A percentile compares a stretch with the other conserved stretches of the same genome.
phyloP scores from a whole-genome alignment of 1,140 invertebrate species.

The Cydia strobilella region DNA sequence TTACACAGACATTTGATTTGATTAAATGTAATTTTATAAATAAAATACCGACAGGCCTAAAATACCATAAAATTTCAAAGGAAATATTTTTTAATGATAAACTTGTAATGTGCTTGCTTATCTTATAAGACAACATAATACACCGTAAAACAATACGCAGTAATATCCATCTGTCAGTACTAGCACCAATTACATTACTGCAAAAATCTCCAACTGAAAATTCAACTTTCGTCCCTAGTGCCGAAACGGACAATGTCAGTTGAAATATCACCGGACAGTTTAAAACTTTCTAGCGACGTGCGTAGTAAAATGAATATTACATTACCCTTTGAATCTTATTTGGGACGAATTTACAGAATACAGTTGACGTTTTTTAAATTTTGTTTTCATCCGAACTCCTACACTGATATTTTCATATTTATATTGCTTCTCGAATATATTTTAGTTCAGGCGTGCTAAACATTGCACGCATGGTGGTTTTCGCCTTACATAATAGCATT shows the following conservation, averaged over 20 bases:
- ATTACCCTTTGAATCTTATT: slow-evolving; percentile 3
- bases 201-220: not conserved
- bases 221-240: not conserved
- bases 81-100: no score
- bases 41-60: no score
- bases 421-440: not conserved
- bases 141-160: not conserved
- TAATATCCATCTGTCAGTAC: not conserved
- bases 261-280: not conserved
- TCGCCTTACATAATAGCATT: not conserved
- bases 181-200: not conserved
- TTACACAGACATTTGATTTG: no score
- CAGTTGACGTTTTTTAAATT: not conserved
- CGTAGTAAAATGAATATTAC: not conserved
- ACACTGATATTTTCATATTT: no score
- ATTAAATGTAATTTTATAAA: no score
- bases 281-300: not conserved
- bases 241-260: not conserved
- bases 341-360: slow-evolving; percentile 5
- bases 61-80: no score
- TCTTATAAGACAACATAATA: not conserved
- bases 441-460: not conserved
- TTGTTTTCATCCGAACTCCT: not conserved
- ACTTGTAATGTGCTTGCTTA: not conserved
- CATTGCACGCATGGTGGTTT: not conserved